A percentile compares a stretch with the other conserved stretches of the same genome.
Evolutionary conservation across 1,140 invertebrate species (phyloP).

Genomic region (Ladona fulva): DNA sequence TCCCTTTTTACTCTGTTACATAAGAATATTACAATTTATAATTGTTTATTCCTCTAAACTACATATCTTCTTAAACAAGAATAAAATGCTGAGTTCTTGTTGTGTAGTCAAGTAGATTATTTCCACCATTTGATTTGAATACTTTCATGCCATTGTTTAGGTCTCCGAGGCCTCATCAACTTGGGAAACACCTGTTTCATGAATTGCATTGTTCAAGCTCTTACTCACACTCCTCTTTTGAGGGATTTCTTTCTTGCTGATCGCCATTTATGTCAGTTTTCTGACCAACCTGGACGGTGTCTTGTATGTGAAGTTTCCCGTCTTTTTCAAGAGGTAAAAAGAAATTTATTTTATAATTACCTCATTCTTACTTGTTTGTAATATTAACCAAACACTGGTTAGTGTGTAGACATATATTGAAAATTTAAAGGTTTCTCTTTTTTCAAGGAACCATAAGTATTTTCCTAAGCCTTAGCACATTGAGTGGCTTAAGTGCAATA

Average conservation of each 20-base stretch:
- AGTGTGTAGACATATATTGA: too few species aligned
- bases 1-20: too few species aligned
- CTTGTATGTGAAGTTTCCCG: slow-evolving; percentile 88
- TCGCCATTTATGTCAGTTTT: slow-evolving; percentile 68
- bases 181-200: slow-evolving; percentile 98
- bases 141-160: slow-evolving; percentile 28
- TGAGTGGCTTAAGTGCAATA: too few species aligned
- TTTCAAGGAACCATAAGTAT: too few species aligned
- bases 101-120: background rate
- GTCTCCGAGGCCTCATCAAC: slow-evolving; percentile 87
- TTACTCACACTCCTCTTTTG: slow-evolving; percentile 90
- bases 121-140: background rate
- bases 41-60: too few species aligned
- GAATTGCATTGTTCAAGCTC: slow-evolving; percentile 93
- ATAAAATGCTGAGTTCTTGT: too few species aligned
- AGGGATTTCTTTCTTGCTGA: slow-evolving; percentile 94
- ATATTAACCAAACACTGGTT: background rate
- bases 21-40: background rate
- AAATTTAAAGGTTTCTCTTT: slow-evolving; percentile 10
- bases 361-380: slow-evolving; percentile 14
- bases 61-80: too few species aligned
- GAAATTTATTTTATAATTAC: background rate
- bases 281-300: slow-evolving; percentile 52
- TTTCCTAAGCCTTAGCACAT: too few species aligned
- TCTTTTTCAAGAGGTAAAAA: slow-evolving; percentile 54